Evolutionary conservation across 2,797 vertebrate genomes (phyloP).

Genomic region (Podargus strigoides): DNA sequence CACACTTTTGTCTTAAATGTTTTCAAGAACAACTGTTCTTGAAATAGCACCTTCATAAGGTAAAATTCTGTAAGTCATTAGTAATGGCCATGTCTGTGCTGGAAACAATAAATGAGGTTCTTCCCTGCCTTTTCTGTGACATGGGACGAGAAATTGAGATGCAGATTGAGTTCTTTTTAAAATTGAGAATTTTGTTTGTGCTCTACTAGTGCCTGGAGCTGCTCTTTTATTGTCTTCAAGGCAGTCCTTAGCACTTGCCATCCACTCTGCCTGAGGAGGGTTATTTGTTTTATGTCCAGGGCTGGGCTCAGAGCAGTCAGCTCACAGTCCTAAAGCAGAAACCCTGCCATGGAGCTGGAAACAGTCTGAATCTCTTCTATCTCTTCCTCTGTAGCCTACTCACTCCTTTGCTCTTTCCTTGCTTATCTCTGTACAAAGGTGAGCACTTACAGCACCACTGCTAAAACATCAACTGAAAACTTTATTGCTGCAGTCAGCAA

Average conservation of each 20-base stretch:
- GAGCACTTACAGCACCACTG: not conserved
- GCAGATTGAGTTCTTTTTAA: not conserved
- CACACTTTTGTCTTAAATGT: not conserved
- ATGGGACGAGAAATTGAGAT: not conserved
- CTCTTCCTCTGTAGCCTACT: not conserved
- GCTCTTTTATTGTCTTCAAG: not conserved
- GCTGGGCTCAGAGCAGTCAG: not conserved
- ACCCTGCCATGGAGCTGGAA: not conserved
- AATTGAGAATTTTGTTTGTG: not conserved
- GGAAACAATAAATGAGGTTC: not conserved
- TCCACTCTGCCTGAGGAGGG: not conserved
- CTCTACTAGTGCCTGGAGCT: not conserved
- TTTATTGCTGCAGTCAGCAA: conserved; percentile 21
- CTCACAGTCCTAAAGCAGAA: not conserved
- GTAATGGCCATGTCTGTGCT: not conserved
- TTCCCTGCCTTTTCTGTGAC: not conserved
- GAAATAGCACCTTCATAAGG: not conserved
- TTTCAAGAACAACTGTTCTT: not conserved
- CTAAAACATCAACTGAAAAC: not conserved
- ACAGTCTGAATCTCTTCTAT: not conserved
- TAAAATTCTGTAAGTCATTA: not conserved
- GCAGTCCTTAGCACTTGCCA: not conserved
- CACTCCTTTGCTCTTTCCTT: not conserved
- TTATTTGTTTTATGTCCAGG: not conserved
- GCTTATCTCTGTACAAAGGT: not conserved